Percentiles rank a stretch among this genome's conserved stretches.
Conservation (phyloP, 2,888 invertebrate species). For the Acronicta aceris region DNA sequence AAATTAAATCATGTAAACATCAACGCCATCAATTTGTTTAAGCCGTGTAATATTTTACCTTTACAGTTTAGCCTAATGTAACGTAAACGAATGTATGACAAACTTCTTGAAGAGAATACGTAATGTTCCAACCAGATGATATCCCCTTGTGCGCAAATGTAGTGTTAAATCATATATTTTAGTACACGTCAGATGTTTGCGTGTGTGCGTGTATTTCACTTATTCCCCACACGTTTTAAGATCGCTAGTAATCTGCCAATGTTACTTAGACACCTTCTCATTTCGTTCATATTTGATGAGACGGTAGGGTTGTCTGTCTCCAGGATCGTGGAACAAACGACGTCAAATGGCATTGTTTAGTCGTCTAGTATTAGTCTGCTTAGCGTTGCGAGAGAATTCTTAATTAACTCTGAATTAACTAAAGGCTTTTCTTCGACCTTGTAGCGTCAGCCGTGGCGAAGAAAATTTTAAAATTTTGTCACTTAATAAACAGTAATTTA, state of each 20-base stretch:
- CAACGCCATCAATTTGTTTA: too few species aligned
- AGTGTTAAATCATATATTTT: background rate
- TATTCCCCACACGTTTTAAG: slow-evolving; percentile 38
- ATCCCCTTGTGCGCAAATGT: too few species aligned
- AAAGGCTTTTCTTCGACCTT: slow-evolving; percentile 38
- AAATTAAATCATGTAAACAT: too few species aligned
- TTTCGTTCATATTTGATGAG: slow-evolving; percentile 72
- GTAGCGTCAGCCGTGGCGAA: slow-evolving; percentile 5
- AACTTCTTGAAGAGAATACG: too few species aligned
- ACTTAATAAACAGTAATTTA: slow-evolving; percentile 19
- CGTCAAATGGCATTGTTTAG: slow-evolving; percentile 63
- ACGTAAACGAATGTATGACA: too few species aligned
- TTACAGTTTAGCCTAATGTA: too few species aligned
- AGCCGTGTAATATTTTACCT: too few species aligned
- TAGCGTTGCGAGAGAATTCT: slow-evolving; percentile 48
- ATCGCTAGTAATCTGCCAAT: slow-evolving; percentile 44
- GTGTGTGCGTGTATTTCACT: slow-evolving; percentile 8
- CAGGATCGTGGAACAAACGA: slow-evolving; percentile 56
- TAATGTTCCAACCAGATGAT: too few species aligned
- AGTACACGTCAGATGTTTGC: background rate
- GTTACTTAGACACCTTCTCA: slow-evolving; percentile 56
- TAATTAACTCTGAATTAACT: slow-evolving; percentile 60
- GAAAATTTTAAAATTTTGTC: slow-evolving; percentile 30
- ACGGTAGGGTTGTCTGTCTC: slow-evolving; percentile 62
- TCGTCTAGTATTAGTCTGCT: slow-evolving; percentile 48